A percentile compares a stretch with the other conserved stretches of the same genome.
These are phyloP conservation scores for Argyrosomus japonicus DNA, from an alignment of 2,113 vertebrate species.

Conservation along the genomic window DNA sequence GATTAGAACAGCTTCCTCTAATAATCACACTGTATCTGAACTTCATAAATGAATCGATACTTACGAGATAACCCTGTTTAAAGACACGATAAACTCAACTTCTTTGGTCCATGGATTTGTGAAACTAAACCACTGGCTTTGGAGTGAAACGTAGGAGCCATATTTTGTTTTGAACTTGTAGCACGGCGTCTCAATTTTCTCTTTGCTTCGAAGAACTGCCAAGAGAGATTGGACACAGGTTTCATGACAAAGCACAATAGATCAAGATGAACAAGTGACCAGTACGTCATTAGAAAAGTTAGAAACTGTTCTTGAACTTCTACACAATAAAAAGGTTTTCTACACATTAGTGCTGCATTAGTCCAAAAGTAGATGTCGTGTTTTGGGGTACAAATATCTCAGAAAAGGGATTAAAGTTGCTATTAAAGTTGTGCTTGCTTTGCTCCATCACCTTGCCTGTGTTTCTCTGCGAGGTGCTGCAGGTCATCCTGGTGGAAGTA, in stretches of 20 bases:
- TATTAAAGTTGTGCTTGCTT: neutral
- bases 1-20: too few relatives aligned
- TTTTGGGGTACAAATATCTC: neutral
- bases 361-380: neutral
- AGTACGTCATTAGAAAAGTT: too few relatives aligned
- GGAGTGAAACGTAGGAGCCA: conserved; percentile 87
- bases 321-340: neutral
- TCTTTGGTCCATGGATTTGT: conserved; percentile 94
- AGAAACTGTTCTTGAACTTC: neutral
- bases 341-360: neutral
- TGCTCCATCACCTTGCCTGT: conserved; percentile 89
- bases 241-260: conserved; percentile 11
- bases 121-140: conserved; percentile 92
- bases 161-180: conserved; percentile 92
- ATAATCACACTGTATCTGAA: neutral
- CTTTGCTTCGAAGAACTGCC: conserved; percentile 89
- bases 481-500: conserved; percentile 94
- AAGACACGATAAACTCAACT: conserved; percentile 90
- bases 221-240: conserved; percentile 42
- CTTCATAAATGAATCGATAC: conserved; percentile 63
- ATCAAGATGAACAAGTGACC: neutral
- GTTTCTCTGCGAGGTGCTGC: conserved; percentile 90
- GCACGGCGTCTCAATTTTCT: conserved; percentile 88
- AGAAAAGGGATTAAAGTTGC: neutral
- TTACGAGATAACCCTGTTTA: conserved; percentile 89